Evolutionary conservation across 1,140 invertebrate genomes (phyloP), one percentile per base, ranked within the genome.

Genomic region (Formica selysi): DNA sequence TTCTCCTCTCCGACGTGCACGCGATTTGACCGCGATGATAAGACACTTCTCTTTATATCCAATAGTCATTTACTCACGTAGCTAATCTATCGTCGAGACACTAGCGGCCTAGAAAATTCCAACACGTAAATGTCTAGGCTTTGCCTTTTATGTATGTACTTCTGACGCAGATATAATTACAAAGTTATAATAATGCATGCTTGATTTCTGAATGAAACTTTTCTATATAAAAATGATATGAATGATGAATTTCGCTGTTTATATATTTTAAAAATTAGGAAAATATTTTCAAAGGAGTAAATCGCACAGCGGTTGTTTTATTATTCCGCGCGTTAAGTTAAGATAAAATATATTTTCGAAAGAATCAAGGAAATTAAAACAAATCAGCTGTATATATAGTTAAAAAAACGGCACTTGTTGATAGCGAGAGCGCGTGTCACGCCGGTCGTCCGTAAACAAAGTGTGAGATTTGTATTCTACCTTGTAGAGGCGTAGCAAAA

Each of bases 41-140:
- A 71, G 16, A 16, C 29, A 32, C 10, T 41, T 16, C 38, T 57
- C 19, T 81, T 81, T 41, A 19, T 36, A 71, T 19, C 51, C 57
- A 83, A n/a, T 48, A 57, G 4, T 61, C 54, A 32, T 36, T 51
- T 57, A 61, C 22, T 71, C 51, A 81, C 79, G 54, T 73, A 19
- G 29, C 54, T 61, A 73, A 73, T 83, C 54, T 83, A 83, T 32
- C n/a, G 29, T 73, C 26, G 26, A 74, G n/a, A n/a, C 13, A 32
- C 1, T 61, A 13, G 36, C 54, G 68, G 48, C 68, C 79, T 62
- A 83, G 54, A 74, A 83, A 83, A 62, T 83, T 44, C 79, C 54
- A 83, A 74, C 68, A 62, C 68, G 38, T 81, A 81, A 81, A 22
- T 38, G 22, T 4, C 22, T 36, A 81, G 57, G 54, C 79, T 61